Evolutionary conservation across 2,888 invertebrate genomes (phyloP), one percentile per base, ranked within the genome.

Genomic region (Encarsia formosa): DNA sequence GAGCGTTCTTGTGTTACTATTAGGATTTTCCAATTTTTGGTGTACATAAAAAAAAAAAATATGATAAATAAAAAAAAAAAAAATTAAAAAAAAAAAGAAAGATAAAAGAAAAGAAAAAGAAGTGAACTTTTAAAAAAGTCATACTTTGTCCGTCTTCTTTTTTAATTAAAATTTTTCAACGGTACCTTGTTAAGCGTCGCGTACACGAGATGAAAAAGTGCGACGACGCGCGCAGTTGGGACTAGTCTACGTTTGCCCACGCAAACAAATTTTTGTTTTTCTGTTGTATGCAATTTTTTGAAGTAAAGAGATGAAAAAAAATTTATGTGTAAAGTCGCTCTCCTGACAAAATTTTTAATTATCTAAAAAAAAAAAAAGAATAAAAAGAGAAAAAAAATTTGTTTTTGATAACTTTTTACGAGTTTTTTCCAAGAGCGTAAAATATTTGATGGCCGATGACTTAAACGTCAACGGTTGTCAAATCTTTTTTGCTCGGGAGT

Each of bases 1-100:
- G 47, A 1, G 42, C 57, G 47, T 52, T 62, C 61, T 59, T 59
- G 60, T 65, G 65, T 70, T 71, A 66, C 61, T 56, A 68, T 67
- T 68, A 68, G 65, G 62, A 58, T 67, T 64, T 69, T 67, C 65
- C 63, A 61, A 65, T 66, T 66, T 68, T 65, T 67, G 63, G 62
- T 63, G 60, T 58, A 52, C 60, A 45, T 65, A 37, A 44, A 61
- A 52, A 54, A 59, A 53, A 61, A 49, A 52, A 49, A 59, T 57
- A 60, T 49, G 54, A n/a, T n/a, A n/a, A n/a, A n/a, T n/a, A n/a
- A n/a, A n/a, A n/a, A n/a, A n/a, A n/a, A n/a, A n/a, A n/a, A n/a
- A n/a, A n/a, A n/a, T n/a, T n/a, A n/a, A n/a, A n/a, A n/a, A n/a
- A n/a, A n/a, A n/a, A n/a, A n/a, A n/a, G n/a, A n/a, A n/a, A n/a